These are phyloP conservation scores for Drosophila busckii DNA, from an alignment of 1,140 invertebrate species.

Conservation along the genomic window DNA sequence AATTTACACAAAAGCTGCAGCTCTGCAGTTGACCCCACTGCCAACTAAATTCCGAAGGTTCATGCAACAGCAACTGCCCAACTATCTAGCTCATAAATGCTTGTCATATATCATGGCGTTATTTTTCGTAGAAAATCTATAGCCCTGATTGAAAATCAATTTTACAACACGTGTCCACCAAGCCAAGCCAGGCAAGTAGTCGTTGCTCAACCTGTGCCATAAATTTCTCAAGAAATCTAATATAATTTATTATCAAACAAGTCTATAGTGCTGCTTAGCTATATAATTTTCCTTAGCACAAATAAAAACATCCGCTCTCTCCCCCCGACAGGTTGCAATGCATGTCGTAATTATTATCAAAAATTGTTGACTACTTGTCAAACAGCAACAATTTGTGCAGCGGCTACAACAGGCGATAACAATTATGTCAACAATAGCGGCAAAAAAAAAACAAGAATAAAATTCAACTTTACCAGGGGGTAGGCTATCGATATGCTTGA, in stretches of 20 bases:
- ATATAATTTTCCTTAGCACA: slow-evolving; percentile 14
- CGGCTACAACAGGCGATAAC: slow-evolving; percentile 47
- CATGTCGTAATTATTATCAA: slow-evolving; percentile 57
- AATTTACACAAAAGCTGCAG: too few species aligned
- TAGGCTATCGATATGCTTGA: slow-evolving; percentile 47
- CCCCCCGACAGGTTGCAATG: slow-evolving; percentile 37
- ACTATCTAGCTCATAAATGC: slow-evolving; percentile 19
- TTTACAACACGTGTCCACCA: slow-evolving; percentile 1
- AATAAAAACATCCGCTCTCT: slow-evolving; percentile 54
- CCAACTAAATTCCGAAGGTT: too few species aligned
- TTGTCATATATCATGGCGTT: slow-evolving; percentile 11
- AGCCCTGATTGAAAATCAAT: slow-evolving; percentile 63
- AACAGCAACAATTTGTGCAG: slow-evolving; percentile 69
- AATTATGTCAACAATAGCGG: slow-evolving; percentile 65
- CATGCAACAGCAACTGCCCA: slow-evolving; percentile 18
- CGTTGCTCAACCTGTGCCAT: slow-evolving; percentile 48
- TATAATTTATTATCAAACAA: slow-evolving; percentile 44
- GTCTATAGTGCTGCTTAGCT: slow-evolving; percentile 4
- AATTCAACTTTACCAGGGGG: neutral
- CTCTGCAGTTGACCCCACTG: too few species aligned
- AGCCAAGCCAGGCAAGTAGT: slow-evolving; percentile 33
- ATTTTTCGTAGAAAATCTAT: slow-evolving; percentile 51
- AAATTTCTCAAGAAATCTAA: slow-evolving; percentile 61
- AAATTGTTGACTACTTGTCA: slow-evolving; percentile 71
- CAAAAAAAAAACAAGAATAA: slow-evolving; percentile 11